phyloP scores from a whole-genome alignment of 2,888 invertebrate genomes.

The Athalia circularis region DNA sequence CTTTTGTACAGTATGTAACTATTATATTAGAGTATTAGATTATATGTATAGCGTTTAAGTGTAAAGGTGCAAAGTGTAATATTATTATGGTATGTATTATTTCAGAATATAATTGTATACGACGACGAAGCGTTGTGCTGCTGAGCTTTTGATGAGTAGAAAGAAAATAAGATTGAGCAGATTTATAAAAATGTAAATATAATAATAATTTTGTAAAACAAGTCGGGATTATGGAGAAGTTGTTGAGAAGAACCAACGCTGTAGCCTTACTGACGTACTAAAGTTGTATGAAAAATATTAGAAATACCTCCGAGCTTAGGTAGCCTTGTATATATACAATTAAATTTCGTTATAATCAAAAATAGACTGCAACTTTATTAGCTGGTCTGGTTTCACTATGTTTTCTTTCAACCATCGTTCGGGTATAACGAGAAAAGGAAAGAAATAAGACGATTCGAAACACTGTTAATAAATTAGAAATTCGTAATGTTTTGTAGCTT shows the following conservation, averaged over 20 bases:
- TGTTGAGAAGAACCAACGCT: constrained; percentile 18
- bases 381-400: constrained; percentile 41
- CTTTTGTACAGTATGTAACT: constrained; percentile 14
- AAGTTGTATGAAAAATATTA: constrained; percentile 22
- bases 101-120: too few species aligned
- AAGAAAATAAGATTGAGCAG: too few species aligned
- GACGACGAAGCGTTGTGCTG: too few species aligned
- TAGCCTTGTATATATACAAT: constrained; percentile 44
- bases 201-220: too few species aligned
- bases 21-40: constrained; percentile 1
- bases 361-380: constrained; percentile 54
- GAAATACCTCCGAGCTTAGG: constrained; percentile 36
- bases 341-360: constrained; percentile 47
- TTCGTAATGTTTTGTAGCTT: constrained; percentile 26
- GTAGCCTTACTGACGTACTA: constrained; percentile 22
- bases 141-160: too few species aligned
- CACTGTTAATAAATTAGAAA: too few species aligned
- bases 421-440: not conserved
- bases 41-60: not conserved
- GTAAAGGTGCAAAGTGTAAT: constrained; percentile 8
- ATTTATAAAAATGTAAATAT: too few species aligned
- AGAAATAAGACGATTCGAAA: not conserved
- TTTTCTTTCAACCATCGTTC: not conserved
- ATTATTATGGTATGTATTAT: not conserved
- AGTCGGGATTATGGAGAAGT: not conserved